phyloP scores from a whole-genome alignment of 2,113 vertebrate species.

The Trachemys scripta region DNA sequence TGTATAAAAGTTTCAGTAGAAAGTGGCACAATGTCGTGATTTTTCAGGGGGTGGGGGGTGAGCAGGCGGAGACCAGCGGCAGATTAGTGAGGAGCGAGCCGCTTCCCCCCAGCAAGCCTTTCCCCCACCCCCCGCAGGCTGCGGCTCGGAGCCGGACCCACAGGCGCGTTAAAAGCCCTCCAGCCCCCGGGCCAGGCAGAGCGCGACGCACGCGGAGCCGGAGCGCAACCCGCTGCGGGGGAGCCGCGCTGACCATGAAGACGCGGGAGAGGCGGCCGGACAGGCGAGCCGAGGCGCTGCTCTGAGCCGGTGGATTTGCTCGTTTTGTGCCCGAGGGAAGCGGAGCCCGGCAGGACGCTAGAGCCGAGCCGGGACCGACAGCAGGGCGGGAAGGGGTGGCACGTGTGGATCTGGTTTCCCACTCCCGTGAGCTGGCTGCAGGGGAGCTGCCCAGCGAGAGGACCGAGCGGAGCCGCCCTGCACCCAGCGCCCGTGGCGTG shows the following conservation, averaged over 20 bases:
- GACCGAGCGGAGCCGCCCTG: constrained; percentile 33
- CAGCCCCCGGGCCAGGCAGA: neutral
- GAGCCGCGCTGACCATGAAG: constrained; percentile 63
- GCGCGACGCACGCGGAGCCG: constrained; percentile 64
- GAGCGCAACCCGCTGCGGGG: constrained; percentile 58
- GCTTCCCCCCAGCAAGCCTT: constrained; percentile 72
- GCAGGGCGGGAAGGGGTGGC: neutral
- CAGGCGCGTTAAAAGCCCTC: constrained; percentile 55
- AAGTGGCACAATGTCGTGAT: constrained; percentile 82
- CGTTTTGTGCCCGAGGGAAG: neutral
- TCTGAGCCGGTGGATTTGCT: constrained; percentile 3
- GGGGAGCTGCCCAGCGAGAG: neutral
- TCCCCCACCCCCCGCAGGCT: constrained; percentile 68
- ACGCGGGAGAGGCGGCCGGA: neutral
- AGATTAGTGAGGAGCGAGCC: constrained; percentile 59
- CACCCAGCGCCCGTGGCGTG: constrained; percentile 32
- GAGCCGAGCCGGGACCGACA: constrained; percentile 51
- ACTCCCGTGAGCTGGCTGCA: neutral
- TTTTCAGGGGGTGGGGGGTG: constrained; percentile 38
- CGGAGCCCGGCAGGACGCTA: neutral
- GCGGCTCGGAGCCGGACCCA: constrained; percentile 67
- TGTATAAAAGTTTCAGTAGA: constrained; percentile 90
- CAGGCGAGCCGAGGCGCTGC: constrained; percentile 50
- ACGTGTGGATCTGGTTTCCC: neutral
- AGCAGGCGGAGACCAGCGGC: constrained; percentile 62